These are phyloP conservation scores for Origma solitaria DNA, from an alignment of 2,113 vertebrate genomes.

Conservation along the genomic window DNA sequence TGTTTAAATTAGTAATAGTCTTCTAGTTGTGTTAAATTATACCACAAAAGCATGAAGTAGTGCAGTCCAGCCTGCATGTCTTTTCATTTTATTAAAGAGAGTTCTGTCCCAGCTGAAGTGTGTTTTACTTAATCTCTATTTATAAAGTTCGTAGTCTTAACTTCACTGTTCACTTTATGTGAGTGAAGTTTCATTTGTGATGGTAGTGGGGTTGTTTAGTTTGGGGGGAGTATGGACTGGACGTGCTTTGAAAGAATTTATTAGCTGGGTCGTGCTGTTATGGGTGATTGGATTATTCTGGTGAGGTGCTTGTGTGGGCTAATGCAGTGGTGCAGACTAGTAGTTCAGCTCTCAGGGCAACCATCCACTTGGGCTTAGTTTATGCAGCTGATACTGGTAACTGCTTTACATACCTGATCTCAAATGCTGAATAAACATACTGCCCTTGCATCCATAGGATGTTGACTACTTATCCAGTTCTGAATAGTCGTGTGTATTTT, in stretches of 20 bases:
- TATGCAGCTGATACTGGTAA: background rate
- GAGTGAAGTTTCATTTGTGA: background rate
- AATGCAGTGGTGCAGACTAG: no score
- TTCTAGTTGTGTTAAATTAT: background rate
- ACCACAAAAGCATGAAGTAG: background rate
- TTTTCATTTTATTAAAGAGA: background rate
- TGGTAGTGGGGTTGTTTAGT: background rate
- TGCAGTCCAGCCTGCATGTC: background rate
- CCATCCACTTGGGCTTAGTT: background rate
- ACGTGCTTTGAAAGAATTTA: background rate
- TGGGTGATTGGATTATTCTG: background rate
- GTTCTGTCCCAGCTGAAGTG: background rate
- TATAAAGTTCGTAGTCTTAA: background rate
- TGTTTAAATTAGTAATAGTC: background rate
- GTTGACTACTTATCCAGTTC: background rate
- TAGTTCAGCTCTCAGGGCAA: background rate
- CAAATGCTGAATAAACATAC: background rate
- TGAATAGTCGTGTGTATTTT: background rate
- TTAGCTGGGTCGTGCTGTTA: background rate
- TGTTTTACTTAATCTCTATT: background rate
- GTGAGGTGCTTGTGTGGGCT: background rate
- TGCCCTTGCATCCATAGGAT: background rate
- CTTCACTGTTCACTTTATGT: background rate
- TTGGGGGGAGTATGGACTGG: background rate
- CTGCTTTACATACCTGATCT: background rate